Conservation (phyloP, 2,113 vertebrate species). For the Ursus arctos region DNA sequence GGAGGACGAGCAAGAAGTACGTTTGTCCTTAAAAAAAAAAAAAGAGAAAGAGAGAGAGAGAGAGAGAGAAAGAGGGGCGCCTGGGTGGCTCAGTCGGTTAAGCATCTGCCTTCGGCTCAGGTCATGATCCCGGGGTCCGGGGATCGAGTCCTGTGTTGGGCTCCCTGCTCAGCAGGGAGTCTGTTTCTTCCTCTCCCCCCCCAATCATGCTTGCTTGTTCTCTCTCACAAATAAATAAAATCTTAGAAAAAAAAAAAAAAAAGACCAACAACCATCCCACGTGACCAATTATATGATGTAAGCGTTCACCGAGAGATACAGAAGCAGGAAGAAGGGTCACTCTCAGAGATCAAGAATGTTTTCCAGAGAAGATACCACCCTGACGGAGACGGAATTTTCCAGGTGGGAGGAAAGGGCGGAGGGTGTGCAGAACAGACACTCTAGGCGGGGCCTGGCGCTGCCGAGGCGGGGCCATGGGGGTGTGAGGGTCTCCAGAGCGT, state of each 20-base stretch:
- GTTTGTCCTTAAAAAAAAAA: not conserved
- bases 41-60: not conserved
- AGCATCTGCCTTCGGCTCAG: not conserved
- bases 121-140: not conserved
- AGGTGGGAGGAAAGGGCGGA: not conserved
- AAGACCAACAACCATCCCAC: not conserved
- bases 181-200: not conserved
- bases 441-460: not conserved
- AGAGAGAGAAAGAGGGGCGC: not conserved
- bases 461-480: not conserved
- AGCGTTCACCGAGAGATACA: not conserved
- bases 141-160: accelerated
- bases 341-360: not conserved
- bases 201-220: not conserved
- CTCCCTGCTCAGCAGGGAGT: not conserved
- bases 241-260: not conserved
- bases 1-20: not conserved
- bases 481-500: accelerated
- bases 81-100: not conserved
- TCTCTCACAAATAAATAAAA: not conserved
- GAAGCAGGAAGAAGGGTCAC: not conserved
- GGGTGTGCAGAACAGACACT: accelerated
- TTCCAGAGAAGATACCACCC: not conserved
- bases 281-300: not conserved
- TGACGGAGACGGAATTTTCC: not conserved